These are phyloP conservation scores for Bombus fervidus DNA, from an alignment of 1,140 invertebrate species.

Conservation along the genomic window DNA sequence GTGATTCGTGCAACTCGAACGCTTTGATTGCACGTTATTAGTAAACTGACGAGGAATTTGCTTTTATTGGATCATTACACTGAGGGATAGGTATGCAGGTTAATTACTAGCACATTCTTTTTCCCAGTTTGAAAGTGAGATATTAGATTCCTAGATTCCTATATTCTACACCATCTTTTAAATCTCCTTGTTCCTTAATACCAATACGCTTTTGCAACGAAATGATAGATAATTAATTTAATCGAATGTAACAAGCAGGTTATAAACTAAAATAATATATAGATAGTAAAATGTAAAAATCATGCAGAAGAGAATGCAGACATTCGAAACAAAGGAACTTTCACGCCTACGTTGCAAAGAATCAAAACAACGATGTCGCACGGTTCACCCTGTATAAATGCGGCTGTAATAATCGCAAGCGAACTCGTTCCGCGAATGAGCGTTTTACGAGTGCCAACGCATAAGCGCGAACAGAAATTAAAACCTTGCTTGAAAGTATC, in stretches of 20 bases:
- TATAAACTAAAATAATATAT: no score
- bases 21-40: background rate
- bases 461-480: slow-evolving; percentile 52
- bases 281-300: no score
- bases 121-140: background rate
- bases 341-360: background rate
- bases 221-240: background rate
- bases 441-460: slow-evolving; percentile 49
- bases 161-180: background rate
- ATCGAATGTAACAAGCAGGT: no score
- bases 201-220: background rate
- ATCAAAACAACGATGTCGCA: background rate
- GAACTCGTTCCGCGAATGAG: slow-evolving; percentile 11
- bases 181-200: background rate
- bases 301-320: background rate
- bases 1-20: background rate
- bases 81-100: background rate
- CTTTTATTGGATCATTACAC: background rate
- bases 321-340: slow-evolving; percentile 3
- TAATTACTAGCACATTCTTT: background rate
- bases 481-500: slow-evolving; percentile 53
- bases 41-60: background rate
- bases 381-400: slow-evolving; percentile 21
- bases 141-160: no score
- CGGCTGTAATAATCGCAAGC: slow-evolving; percentile 33